Evolutionary conservation across 2,888 invertebrate species (phyloP), one percentile per base, ranked within the genome.

Genomic region (Hirtodrosophila histrioides): DNA sequence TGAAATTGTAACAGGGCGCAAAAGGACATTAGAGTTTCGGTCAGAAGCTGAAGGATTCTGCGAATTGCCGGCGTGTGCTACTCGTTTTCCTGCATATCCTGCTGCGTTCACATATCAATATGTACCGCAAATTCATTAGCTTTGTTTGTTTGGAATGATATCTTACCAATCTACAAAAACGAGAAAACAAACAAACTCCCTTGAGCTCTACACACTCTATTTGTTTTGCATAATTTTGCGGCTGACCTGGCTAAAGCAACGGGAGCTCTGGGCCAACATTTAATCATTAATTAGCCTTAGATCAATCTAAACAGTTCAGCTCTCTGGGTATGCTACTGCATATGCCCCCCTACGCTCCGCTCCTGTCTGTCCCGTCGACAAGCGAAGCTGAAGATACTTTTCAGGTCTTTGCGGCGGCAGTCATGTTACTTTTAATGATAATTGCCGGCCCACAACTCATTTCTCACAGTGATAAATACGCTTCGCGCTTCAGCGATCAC

Each of bases 401-500:
- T 17, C 9, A 46, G 46, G 10, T 24, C 37, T 33, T 51, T 51
- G 44, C 63, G 62, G 44, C 63, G 62, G 57, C 74, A 83, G 84
- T 86, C 86, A 81, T 82, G 85, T 82, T 82, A 66, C 82, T 87
- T 83, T 89, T 82, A 89, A 89, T 85, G 89, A 89, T 89, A 88
- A 89, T 89, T 88, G 83, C 81, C 65, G 83, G 62, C 75, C 86
- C 82, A 82, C 88, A 81, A 82, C 80, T 84, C 87, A 89, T 89
- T 89, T 89, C 78, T 89, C 86, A 89, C 85, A 55, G 69, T 81
- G 81, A 82, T 86, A 78, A 84, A 82, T 86, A 60, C 49, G 64
- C 56, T 67, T 75, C 64, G 78, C 70, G 54, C 50, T 65, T 53
- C 43, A 39, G 48, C 24, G 57, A 41, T 56, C 50, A 40, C 33